Evolutionary conservation across 2,888 invertebrate genomes (phyloP), one percentile per base, ranked within the genome.

Genomic region (Dastarcus helophoroides): DNA sequence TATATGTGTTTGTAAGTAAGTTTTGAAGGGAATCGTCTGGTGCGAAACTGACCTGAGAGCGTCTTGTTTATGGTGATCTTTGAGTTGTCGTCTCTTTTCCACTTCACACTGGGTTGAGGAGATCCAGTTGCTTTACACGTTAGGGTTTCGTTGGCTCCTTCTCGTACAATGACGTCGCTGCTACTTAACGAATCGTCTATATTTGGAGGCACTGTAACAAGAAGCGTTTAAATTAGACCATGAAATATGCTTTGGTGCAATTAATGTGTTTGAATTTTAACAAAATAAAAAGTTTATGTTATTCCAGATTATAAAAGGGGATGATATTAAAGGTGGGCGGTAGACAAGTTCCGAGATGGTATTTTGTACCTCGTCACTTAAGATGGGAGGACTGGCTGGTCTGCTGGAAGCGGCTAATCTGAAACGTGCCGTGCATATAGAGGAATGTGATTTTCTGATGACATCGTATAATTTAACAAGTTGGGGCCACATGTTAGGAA

Each of bases 171-270:
- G 47, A 85, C 83, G 65, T 90, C 90, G 57, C 86, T 86, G 53
- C 88, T 88, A 60, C 86, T 86, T 62, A 81, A 68, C 39, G 84
- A 79, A 67, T 90, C 89, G 63, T 88, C 86, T 60, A 90, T 89
- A 60, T 85, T 84, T 35, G 90, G 90, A 31, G 90, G 89, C 48
- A 90, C 90, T 90, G 72, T 29, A 57, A 58, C 39, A 39, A 37
- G 38, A 37, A 34, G 37, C 16, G 26, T 8, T 7, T 6, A 6
- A 23, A 8, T 23, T 8, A 23, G 7, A 23, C 10, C 9, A 19
- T 19, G 6, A 19, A n/a, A n/a, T n/a, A 19, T 6, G 19, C 19
- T n/a, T n/a, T 7, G 19, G n/a, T n/a, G n/a, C n/a, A n/a, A n/a
- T n/a, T n/a, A n/a, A n/a, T n/a, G n/a, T n/a, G n/a, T n/a, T n/a